Evolutionary conservation across 2,888 invertebrate species (phyloP), one percentile per base, ranked within the genome.

Genomic region (Selenia dentaria): DNA sequence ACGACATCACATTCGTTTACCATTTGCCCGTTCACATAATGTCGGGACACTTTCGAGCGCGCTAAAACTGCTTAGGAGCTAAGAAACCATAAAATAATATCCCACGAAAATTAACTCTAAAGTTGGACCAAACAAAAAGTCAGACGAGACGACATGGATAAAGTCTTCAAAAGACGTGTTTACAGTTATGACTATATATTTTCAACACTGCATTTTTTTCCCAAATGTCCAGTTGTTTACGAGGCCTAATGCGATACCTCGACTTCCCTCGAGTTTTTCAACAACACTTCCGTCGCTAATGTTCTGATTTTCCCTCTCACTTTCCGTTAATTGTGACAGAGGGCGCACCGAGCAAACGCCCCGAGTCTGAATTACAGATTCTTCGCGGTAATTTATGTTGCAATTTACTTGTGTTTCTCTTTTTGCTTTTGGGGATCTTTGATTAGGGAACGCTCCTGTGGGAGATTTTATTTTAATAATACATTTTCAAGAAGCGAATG

Each of bases 341-440:
- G 76, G 67, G 69, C 36, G 40, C 39, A 9, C n/a, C 25, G 34
- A 39, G 43, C 9, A 10, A 25, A 25, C 25, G 25, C 56, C 58
- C 31, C 47, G 51, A 57, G 58, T 49, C 67, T 69, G 75, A 77
- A 79, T 79, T 79, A 81, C 78, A 74, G 77, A 78, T 78, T 80
- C 74, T 76, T 77, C 70, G 57, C 61, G 56, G 72, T 79, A 67
- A 82, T 82, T 82, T 82, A 82, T 80, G 74, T 73, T 67, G 73
- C 77, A 79, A 82, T 82, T 81, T 76, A 74, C 72, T 46, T 66
- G 61, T 62, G 62, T 74, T 73, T 66, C 66, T 68, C 65, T 66
- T 64, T 65, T 62, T 62, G 43, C 42, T 33, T 46, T 61, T 48
- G 36, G 46, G 44, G 44, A 54, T 55, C 48, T 56, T 43, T 54